Evolutionary conservation across 1,140 invertebrate genomes (phyloP).

Genomic region (Lanistes nyassanus): DNA sequence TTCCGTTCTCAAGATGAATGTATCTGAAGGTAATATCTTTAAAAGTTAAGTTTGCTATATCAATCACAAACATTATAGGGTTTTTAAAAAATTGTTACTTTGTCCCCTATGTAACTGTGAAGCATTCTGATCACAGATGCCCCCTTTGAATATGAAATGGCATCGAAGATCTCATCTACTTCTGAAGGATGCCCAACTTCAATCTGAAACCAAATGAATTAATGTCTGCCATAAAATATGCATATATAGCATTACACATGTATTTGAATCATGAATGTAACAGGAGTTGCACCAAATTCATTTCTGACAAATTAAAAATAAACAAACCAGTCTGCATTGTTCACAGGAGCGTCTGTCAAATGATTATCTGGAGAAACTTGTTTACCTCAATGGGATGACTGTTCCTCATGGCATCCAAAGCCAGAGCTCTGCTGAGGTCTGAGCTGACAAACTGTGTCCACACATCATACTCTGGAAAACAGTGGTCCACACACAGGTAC

Average conservation of each 20-base stretch:
- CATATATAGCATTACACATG: background rate
- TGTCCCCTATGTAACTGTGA: slow-evolving; percentile 92
- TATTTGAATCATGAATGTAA: background rate
- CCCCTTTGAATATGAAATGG: slow-evolving; percentile 70
- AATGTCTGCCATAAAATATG: background rate
- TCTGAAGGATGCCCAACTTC: slow-evolving; percentile 64
- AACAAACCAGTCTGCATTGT: background rate
- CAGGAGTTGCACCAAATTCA: background rate
- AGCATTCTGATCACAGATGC: slow-evolving; percentile 94
- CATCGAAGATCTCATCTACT: slow-evolving; percentile 69
- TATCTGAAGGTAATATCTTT: background rate
- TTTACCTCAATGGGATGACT: slow-evolving; percentile 67
- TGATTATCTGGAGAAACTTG: background rate
- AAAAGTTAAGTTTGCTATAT: background rate
- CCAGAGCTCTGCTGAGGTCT: slow-evolving; percentile 60
- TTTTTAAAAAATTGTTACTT: too few species aligned
- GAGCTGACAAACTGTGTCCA: slow-evolving; percentile 67
- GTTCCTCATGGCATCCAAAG: slow-evolving; percentile 64
- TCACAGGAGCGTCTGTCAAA: background rate
- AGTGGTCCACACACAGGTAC: slow-evolving; percentile 67
- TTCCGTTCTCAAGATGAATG: background rate
- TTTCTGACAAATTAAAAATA: background rate
- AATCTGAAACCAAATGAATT: slow-evolving; percentile 51
- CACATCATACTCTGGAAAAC: slow-evolving; percentile 69
- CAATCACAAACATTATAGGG: background rate